Base-by-base conservation (phyloP, 2,113 vertebrate genomes). In the Cyprichromis sp. region DNA sequence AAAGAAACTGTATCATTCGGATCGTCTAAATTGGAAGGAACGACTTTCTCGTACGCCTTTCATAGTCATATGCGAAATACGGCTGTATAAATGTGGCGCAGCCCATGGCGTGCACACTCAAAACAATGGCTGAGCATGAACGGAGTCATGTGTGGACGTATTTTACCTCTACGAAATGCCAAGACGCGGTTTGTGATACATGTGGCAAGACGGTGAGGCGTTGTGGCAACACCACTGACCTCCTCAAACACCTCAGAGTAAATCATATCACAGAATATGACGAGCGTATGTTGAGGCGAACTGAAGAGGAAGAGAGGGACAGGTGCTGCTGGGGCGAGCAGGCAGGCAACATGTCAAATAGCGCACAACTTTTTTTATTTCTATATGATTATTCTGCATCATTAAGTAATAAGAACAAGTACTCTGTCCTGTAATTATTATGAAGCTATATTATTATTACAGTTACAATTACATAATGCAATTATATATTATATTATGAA, bases 201-300 rank as follows among this genome's bases (percentile, higher is more conserved):
- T 2, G 24, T 3, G 54, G 54, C 54, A 4, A 8, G 24, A 26
- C 3, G 0, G 24, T 29, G 54, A 57, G 24, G 54, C 7, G 0
- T 57, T 57, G 54, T 57, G 54, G 24, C 24, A 13, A 24, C 53
- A 57, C 55, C 55, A 57, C 55, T 57, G 5, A 57, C 55, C 24
- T 29, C 55, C 3, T 57, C 54, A 57, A 57, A 57, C 54, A 57
- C 13, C 54, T 57, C 55, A 57, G 0, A 57, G 54, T 3, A 57
- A 57, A 26, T 57, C 7, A 26, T 5, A 57, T 57, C 54, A 57
- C 54, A 14, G 54, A 57, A 57, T 57, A 57, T 57, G 21, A 57
- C 54, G 6, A 54, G 53, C 10, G 1, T 21, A 53, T 1, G 52
- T 53, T 53, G 52, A 53, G n/a, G 52, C 3, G 5, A 53, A 54